These are phyloP conservation scores for Centropyge bicolor DNA, from an alignment of 2,797 vertebrate species.

Conservation along the genomic window DNA sequence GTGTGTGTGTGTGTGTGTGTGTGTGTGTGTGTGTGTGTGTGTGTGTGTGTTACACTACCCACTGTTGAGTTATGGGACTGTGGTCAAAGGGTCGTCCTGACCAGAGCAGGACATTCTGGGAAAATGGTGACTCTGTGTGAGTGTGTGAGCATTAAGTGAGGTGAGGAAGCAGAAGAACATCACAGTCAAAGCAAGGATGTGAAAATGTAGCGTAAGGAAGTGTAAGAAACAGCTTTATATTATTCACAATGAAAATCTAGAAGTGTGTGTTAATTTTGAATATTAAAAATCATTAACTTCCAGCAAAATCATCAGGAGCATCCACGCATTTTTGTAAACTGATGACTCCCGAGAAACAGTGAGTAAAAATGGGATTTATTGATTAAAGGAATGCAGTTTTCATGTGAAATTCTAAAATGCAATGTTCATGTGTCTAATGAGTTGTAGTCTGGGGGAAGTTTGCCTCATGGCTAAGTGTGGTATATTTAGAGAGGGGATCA, in stretches of 20 bases:
- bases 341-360: neutral
- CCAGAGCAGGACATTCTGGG: slow-evolving; percentile 40
- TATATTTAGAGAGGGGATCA: slow-evolving; percentile 71
- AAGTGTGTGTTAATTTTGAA: neutral
- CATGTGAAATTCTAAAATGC: slow-evolving; percentile 1
- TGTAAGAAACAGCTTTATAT: neutral
- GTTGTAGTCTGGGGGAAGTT: slow-evolving; percentile 28
- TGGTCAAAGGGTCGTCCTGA: slow-evolving; percentile 34
- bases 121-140: slow-evolving; percentile 13
- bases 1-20: neutral
- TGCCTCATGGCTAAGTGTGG: slow-evolving; percentile 43
- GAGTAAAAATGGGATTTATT: neutral
- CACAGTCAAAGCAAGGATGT: neutral
- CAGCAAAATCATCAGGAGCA: neutral
- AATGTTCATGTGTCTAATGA: slow-evolving; percentile 7
- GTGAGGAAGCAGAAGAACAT: slow-evolving; percentile 8
- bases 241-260: neutral
- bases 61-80: slow-evolving; percentile 44
- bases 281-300: neutral
- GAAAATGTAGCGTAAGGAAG: neutral
- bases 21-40: neutral
- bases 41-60: neutral
- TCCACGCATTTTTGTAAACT: neutral
- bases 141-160: neutral
- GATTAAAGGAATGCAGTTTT: slow-evolving; percentile 19